Evolutionary conservation across 1,140 invertebrate species (phyloP).

Genomic region (Panagrolaimus sp.): DNA sequence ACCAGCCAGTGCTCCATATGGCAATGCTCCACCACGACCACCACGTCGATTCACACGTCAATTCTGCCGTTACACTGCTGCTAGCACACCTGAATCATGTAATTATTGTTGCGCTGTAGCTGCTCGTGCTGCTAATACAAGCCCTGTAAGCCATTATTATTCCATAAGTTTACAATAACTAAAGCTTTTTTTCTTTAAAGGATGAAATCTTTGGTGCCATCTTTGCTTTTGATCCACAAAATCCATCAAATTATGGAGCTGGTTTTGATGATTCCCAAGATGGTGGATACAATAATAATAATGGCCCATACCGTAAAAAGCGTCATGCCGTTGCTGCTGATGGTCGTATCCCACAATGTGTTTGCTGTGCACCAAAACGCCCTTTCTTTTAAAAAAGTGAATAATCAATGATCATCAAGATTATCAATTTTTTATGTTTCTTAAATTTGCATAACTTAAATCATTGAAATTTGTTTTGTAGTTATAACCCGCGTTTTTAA

Average conservation of each 20-base stretch:
- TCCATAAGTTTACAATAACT: background rate
- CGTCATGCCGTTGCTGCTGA: slow-evolving; percentile 7
- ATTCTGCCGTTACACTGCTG: slow-evolving; percentile 26
- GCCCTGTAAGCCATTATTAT: slow-evolving; percentile 13
- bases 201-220: slow-evolving; percentile 27
- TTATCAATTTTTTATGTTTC: too few species aligned
- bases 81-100: slow-evolving; percentile 14
- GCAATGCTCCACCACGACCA: background rate
- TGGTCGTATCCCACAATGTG: slow-evolving; percentile 20
- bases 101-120: slow-evolving; percentile 23
- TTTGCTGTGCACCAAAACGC: slow-evolving; percentile 28
- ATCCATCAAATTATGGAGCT: slow-evolving; percentile 20
- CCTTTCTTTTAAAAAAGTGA: background rate
- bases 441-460: too few species aligned
- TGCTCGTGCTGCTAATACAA: slow-evolving; percentile 26
- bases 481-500: too few species aligned
- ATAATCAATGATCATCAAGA: too few species aligned
- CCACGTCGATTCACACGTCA: slow-evolving; percentile 20
- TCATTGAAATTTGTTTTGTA: too few species aligned
- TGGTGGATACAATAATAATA: background rate
- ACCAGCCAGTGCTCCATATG: slow-evolving; percentile 14
- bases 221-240: slow-evolving; percentile 25
- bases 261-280: slow-evolving; percentile 15
- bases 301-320: slow-evolving; percentile 21
- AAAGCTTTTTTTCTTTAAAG: slow-evolving; percentile 4